Percentiles rank a stretch among this genome's conserved stretches.
These are phyloP conservation scores for Montipora capitata DNA, from an alignment of 92 coral and sea anemone genomes.

Conservation along the genomic window DNA sequence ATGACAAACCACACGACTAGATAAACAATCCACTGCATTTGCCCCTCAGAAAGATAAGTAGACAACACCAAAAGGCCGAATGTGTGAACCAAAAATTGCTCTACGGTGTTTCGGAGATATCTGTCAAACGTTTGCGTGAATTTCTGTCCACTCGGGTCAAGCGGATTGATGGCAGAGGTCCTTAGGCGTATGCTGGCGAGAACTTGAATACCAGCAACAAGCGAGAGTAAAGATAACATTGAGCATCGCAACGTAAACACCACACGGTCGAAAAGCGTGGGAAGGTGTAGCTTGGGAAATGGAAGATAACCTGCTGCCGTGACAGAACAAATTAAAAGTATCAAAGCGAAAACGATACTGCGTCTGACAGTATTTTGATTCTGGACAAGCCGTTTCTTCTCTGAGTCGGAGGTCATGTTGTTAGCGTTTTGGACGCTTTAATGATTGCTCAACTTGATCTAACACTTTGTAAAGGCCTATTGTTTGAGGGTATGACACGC, in stretches of 20 bases:
- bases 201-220: conserved; percentile 63
- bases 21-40: conserved; percentile 63
- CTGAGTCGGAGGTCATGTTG: conserved; percentile 19
- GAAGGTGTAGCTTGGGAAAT: conserved; percentile 51
- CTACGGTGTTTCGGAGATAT: conserved; percentile 77
- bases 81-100: conserved; percentile 74
- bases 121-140: conserved; percentile 33
- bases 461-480: too few species aligned
- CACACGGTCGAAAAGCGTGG: conserved; percentile 56
- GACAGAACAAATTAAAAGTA: background rate
- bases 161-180: conserved; percentile 73
- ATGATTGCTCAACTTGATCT: too few species aligned
- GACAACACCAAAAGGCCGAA: conserved; percentile 61
- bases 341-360: background rate
- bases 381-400: conserved; percentile 21
- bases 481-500: too few species aligned
- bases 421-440: too few species aligned
- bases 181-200: conserved; percentile 48
- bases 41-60: conserved; percentile 57
- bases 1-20: conserved; percentile 56
- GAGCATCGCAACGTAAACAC: conserved; percentile 65
- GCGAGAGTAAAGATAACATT: conserved; percentile 53
- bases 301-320: background rate
- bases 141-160: conserved; percentile 39
- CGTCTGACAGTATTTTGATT: conserved; percentile 5